Evolutionary conservation across 2,113 vertebrate species (phyloP).

Genomic region (Pachypanchax playfairii): DNA sequence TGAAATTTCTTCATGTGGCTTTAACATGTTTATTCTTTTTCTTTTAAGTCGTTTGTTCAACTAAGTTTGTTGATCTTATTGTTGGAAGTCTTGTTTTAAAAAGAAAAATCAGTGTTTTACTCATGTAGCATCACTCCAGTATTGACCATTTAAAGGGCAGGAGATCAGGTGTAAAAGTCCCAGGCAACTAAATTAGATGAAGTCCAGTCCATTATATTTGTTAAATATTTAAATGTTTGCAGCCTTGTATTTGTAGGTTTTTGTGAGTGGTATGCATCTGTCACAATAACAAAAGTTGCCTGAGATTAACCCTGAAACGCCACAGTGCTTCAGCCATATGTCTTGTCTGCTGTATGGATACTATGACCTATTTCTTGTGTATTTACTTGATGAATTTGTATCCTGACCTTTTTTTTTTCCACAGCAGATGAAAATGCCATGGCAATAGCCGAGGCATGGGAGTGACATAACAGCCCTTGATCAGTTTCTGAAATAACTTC

Average conservation of each 20-base stretch:
- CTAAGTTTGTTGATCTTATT: neutral
- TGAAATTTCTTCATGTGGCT: neutral
- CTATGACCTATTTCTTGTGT: conserved; percentile 36
- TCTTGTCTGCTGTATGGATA: conserved; percentile 10
- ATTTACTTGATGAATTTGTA: conserved; percentile 30
- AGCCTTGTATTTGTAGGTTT: neutral
- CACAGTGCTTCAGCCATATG: conserved; percentile 1
- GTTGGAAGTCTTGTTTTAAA: neutral
- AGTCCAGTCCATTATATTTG: neutral
- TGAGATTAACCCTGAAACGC: neutral
- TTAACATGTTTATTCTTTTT: neutral
- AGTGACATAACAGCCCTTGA: conserved; percentile 86
- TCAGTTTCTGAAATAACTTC: conserved; percentile 34
- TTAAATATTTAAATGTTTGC: too few relatives aligned
- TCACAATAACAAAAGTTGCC: neutral
- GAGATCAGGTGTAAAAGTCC: conserved; percentile 38
- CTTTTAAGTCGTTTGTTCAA: neutral
- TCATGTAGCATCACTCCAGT: neutral
- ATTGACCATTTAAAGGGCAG: neutral
- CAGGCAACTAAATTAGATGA: conserved; percentile 40
- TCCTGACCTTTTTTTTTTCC: conserved; percentile 52
- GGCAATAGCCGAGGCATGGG: conserved; percentile 87
- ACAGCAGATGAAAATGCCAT: conserved; percentile 69
- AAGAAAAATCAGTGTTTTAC: conserved; percentile 42
- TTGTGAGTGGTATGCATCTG: neutral